phyloP scores from a whole-genome alignment of 2,797 vertebrate genomes.

The Microcaecilia unicolor region DNA sequence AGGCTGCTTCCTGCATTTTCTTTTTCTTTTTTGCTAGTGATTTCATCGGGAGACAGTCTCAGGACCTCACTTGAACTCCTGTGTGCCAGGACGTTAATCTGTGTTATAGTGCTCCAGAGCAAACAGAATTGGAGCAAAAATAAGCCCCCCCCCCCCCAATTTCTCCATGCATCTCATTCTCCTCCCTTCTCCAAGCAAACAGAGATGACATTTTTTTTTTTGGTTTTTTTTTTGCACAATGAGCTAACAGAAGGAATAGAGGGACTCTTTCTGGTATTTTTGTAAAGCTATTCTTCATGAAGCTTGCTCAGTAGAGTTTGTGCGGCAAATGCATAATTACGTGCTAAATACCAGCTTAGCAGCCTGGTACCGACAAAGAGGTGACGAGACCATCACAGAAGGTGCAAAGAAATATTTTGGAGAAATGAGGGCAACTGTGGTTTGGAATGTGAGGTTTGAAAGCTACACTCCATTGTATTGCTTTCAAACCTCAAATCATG shows the following conservation, averaged over 20 bases:
- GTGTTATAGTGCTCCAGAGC: constrained; percentile 5
- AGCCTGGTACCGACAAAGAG: not conserved
- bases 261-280: constrained; percentile 5
- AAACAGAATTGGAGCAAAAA: constrained; percentile 23
- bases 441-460: constrained; percentile 1
- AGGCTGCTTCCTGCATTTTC: not conserved
- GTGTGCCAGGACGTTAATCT: constrained; percentile 23
- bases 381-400: not conserved
- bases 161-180: constrained; percentile 7
- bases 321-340: not conserved
- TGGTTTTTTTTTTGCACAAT: constrained; percentile 27
- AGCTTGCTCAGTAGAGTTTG: constrained; percentile 9
- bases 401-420: not conserved
- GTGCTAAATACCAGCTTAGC: constrained; percentile 8
- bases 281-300: constrained; percentile 8
- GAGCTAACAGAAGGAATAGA: constrained; percentile 5
- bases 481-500: not conserved
- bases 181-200: constrained; percentile 23
- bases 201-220: constrained; percentile 33
- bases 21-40: not conserved
- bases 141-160: constrained; percentile 2
- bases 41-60: constrained; percentile 10
- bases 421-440: not conserved
- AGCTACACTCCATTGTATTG: constrained; percentile 1
- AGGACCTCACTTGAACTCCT: constrained; percentile 24